Percentiles rank a stretch among this genome's conserved stretches.
Conservation (phyloP, 2,113 vertebrate genomes). For the Clarias gariepinus region DNA sequence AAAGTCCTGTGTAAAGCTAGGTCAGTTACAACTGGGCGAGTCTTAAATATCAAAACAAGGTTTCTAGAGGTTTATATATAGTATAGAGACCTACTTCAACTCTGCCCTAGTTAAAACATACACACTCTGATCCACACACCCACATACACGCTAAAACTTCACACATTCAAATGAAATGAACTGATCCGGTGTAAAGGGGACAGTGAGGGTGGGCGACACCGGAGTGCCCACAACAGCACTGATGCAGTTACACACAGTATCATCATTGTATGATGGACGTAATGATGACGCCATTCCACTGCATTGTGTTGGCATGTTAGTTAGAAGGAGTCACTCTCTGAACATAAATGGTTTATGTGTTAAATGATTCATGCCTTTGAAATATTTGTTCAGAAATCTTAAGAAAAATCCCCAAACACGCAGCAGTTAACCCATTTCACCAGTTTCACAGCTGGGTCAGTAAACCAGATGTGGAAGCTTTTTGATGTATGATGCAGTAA, state of each 20-base stretch:
- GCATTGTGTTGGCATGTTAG: background rate
- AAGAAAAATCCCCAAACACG: background rate
- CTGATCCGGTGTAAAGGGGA: background rate
- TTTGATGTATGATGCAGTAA: background rate
- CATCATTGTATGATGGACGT: constrained; percentile 36
- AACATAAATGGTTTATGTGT: constrained; percentile 12
- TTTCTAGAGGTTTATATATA: constrained; percentile 51
- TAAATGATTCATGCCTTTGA: background rate
- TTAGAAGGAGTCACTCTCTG: background rate
- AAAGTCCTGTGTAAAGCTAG: constrained; percentile 24
- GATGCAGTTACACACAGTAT: constrained; percentile 27
- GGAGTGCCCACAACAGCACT: constrained; percentile 4
- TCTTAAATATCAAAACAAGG: constrained; percentile 41
- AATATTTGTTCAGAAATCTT: background rate
- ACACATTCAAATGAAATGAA: background rate
- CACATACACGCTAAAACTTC: background rate
- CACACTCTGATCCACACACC: background rate
- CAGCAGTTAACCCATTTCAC: background rate
- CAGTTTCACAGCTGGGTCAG: background rate
- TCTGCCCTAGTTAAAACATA: constrained; percentile 48
- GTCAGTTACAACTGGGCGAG: constrained; percentile 30
- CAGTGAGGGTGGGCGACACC: background rate
- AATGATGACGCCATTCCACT: constrained; percentile 19
- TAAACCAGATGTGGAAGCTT: background rate
- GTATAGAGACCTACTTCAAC: constrained; percentile 50